Base-by-base conservation (phyloP, 2,113 vertebrate genomes). In the Channa maculata region DNA sequence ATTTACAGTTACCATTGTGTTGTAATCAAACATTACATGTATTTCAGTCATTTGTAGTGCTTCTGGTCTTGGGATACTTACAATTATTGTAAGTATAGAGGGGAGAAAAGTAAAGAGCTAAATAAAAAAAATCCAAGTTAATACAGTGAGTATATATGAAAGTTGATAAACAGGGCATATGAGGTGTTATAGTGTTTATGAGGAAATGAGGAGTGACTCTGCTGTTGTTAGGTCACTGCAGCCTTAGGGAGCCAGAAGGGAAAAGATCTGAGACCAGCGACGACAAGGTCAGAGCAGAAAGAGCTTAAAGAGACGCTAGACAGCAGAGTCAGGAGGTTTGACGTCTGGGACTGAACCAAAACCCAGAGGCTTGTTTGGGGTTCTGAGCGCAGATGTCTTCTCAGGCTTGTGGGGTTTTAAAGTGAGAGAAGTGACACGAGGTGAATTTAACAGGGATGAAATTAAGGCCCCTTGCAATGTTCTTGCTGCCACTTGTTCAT, bases 221-320 rank as follows among this genome's bases (percentile, higher is more conserved):
- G 41, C 50, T 14, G 15, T 52, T 82, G 59, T 79, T 51, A 77
- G 66, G 50, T 77, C 24, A 60, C 33, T 51, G 46, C 58, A 57
- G 72, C 82, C 70, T 64, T 33, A 7, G 50, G 69, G 77, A 65
- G 67, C 54, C 44, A 71, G 51, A 33, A 61, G 60, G 60, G 60
- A 75, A 63, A 82, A 57, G 50, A 86, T 73, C 65, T 41, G 46
- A 79, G 64, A 79, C 54, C 49, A 55, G 61, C 5, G 8, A 80
- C 75, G 67, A 82, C 73, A 71, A 89, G 80, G 84, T 82, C 80
- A 82, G 61, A 78, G 62, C 33, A 43, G 71, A 48, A 51, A 49
- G 24, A 71, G 72, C 52, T n/a, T 10, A 55, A 64, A 81, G 41
- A 48, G 15, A 57, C 0, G 6, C 13, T 4, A 41, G 62, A 66